A percentile compares a stretch with the other conserved stretches of the same genome.
Conservation (phyloP, 2,113 vertebrate species). For the Stictonetta naevosa region DNA sequence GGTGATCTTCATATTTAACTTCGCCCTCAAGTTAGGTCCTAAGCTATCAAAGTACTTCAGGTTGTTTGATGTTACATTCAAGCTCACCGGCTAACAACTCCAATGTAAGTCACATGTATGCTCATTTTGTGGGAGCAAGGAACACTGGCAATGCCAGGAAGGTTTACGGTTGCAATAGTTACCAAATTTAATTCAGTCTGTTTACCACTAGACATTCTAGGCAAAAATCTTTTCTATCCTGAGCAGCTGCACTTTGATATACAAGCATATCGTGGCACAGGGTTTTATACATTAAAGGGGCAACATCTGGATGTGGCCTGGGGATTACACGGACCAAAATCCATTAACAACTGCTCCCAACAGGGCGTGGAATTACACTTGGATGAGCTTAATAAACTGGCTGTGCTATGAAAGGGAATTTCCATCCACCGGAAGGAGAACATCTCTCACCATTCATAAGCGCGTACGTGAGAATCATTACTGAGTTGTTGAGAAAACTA, state of each 20-base stretch:
- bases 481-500: slow-evolving; percentile 94
- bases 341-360: background rate
- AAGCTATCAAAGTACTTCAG: background rate
- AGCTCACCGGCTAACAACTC: background rate
- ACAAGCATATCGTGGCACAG: accelerated
- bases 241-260: background rate
- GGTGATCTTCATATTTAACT: background rate
- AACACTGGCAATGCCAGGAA: background rate
- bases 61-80: background rate
- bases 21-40: background rate
- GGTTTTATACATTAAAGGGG: background rate
- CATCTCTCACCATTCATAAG: slow-evolving; percentile 92
- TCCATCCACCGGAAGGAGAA: background rate
- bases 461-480: slow-evolving; percentile 99
- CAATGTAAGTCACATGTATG: accelerated
- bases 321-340: background rate
- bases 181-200: background rate
- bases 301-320: background rate
- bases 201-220: background rate
- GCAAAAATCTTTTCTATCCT: background rate
- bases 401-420: background rate
- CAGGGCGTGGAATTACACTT: background rate
- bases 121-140: background rate
- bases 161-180: background rate
- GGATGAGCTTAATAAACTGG: background rate